These are phyloP conservation scores for Hippocampus mohnikei DNA, from an alignment of 2,113 vertebrate genomes.

Conservation along the genomic window DNA sequence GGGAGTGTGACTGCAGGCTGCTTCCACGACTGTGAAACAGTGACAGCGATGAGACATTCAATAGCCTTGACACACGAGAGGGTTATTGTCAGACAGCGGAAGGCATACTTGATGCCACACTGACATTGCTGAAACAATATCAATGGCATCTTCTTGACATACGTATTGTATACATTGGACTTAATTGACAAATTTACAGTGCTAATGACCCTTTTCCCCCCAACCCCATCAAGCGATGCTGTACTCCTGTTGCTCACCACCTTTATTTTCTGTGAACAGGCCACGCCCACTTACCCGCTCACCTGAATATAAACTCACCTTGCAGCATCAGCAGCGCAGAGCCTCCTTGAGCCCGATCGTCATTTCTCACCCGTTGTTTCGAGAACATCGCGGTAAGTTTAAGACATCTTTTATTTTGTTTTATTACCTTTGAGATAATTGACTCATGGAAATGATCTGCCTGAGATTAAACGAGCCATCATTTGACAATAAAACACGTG, in stretches of 20 bases:
- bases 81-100: slow-evolving; percentile 6
- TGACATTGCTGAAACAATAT: not conserved
- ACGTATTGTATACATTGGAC: too few relatives aligned
- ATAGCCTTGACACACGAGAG: slow-evolving; percentile 22
- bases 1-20: slow-evolving; percentile 1
- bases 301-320: slow-evolving; percentile 64
- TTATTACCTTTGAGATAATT: not conserved
- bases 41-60: slow-evolving; percentile 26
- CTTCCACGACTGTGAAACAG: not conserved
- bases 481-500: not conserved
- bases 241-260: not conserved
- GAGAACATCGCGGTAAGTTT: slow-evolving; percentile 37
- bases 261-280: not conserved
- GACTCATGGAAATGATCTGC: not conserved
- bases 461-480: not conserved
- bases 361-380: slow-evolving; percentile 1
- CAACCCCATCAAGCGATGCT: not conserved
- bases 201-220: too few relatives aligned
- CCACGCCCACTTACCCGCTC: slow-evolving; percentile 48
- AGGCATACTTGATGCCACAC: not conserved
- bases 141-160: not conserved
- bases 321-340: slow-evolving; percentile 47
- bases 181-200: too few relatives aligned
- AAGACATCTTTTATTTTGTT: not conserved
- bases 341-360: slow-evolving; percentile 17